Conservation (phyloP, 2,113 vertebrate genomes). For the Chionomys nivalis region DNA sequence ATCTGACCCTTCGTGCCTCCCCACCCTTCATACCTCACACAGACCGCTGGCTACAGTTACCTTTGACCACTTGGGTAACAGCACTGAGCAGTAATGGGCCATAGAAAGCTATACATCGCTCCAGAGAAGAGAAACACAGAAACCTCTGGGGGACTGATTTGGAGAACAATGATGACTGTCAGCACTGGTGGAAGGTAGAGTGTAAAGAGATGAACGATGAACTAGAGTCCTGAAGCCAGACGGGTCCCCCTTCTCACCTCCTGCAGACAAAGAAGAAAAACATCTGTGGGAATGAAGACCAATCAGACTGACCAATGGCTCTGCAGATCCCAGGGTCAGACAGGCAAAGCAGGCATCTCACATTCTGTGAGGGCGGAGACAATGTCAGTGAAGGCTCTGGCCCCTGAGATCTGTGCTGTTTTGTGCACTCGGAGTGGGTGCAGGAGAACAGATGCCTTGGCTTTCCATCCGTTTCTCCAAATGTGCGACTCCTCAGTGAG, state of each 20-base stretch:
- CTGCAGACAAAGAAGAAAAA: neutral
- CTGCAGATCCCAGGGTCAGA: neutral
- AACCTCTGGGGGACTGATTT: neutral
- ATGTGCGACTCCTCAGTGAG: neutral
- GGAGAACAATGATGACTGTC: neutral
- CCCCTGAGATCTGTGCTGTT: rapidly evolving
- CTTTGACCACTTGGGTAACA: neutral
- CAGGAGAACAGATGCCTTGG: rapidly evolving
- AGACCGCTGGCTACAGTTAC: neutral
- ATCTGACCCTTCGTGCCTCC: neutral
- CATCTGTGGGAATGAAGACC: neutral
- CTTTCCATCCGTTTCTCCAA: rapidly evolving
- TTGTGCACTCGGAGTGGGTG: rapidly evolving
- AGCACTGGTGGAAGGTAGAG: neutral
- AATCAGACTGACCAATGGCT: neutral
- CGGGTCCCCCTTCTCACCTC: rapidly evolving
- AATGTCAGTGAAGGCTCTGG: rapidly evolving
- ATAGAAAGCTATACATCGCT: neutral
- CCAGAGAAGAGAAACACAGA: neutral
- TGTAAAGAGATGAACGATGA: neutral
- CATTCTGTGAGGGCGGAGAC: rapidly evolving
- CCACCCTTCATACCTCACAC: neutral
- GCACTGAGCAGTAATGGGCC: neutral
- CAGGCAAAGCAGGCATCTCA: neutral
- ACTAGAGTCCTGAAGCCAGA: neutral